A percentile compares a stretch with the other conserved stretches of the same genome.
Conservation (phyloP, 2,888 invertebrate species). For the Callimorpha dominula region DNA sequence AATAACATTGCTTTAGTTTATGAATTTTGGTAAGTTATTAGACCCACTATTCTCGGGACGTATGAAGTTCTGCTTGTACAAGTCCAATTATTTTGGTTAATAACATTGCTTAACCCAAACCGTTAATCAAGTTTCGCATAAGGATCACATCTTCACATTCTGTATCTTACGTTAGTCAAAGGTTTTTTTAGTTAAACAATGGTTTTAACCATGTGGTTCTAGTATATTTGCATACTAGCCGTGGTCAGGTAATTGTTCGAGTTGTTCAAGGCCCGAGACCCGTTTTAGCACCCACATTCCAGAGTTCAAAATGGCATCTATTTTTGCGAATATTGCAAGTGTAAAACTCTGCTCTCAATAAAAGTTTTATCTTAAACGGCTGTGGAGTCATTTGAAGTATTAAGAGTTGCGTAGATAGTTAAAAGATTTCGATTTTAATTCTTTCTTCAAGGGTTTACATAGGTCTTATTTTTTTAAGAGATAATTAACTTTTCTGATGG, state of each 20-base stretch:
- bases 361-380: neutral
- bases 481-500: too few relatives aligned
- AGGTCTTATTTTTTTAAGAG: too few relatives aligned
- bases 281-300: constrained; percentile 15
- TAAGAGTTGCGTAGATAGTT: neutral
- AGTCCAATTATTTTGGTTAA: neutral
- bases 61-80: too few relatives aligned
- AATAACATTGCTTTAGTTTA: neutral
- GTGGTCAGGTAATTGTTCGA: constrained; percentile 5
- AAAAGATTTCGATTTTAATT: too few relatives aligned
- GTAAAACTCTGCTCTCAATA: neutral
- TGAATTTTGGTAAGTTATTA: neutral
- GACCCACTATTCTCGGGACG: neutral
- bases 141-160: too few relatives aligned
- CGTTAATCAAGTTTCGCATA: neutral
- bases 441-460: too few relatives aligned
- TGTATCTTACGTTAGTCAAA: too few relatives aligned
- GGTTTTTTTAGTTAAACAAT: too few relatives aligned
- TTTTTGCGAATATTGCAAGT: constrained; percentile 5
- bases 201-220: neutral
- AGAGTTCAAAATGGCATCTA: constrained; percentile 9
- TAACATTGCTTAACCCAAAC: neutral
- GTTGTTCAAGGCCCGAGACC: constrained; percentile 9
- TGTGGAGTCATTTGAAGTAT: neutral
- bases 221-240: neutral